Base-by-base conservation (phyloP, 2,113 vertebrate species). In the Saccopteryx leptura region DNA sequence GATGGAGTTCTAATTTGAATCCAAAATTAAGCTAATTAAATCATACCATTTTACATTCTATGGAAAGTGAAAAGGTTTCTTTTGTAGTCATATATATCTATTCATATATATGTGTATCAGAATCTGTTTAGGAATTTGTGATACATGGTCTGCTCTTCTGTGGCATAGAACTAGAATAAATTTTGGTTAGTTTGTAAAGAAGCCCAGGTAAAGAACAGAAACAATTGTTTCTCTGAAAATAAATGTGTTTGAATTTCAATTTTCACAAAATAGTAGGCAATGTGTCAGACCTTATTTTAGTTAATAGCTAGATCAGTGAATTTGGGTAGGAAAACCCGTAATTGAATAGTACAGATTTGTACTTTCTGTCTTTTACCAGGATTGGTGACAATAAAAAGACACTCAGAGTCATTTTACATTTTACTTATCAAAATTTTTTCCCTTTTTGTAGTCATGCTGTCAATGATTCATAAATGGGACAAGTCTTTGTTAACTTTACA, bases 171-270 rank as follows among this genome's bases (percentile, higher is more conserved):
- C 21, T 56, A 23, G 31, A 65, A 68, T 58, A 54, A 33, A 52
- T 82, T 93, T 95, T 90, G 24, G 15, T 89, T 75, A 46, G 60
- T 76, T 90, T 46, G 8, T 93, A 66, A 78, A 93, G 71, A 72
- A 21, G 3, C 0, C 9, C 33, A 33, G 5, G 31, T 63, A 75
- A 65, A 88, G 31, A 71, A 88, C 87, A 78, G 19, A 78, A 86
- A 66, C 19, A 58, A 56, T 78, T 56, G 12, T 65, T 58, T 58
- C 72, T 48, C 18, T 91, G 46, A 89, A 85, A 89, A 72, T 71
- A 58, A 86, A 88, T 52, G 79, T 50, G 23, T 85, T 56, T 80
- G 4, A 91, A 56, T 91, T 60, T 13, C 26, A 75, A 0, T 89
- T 92, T 94, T 81, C 23, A 75, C 33, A 33, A 81, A 91, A 12